Conservation (phyloP, 2,113 vertebrate species). For the Muscicapa adusta region DNA sequence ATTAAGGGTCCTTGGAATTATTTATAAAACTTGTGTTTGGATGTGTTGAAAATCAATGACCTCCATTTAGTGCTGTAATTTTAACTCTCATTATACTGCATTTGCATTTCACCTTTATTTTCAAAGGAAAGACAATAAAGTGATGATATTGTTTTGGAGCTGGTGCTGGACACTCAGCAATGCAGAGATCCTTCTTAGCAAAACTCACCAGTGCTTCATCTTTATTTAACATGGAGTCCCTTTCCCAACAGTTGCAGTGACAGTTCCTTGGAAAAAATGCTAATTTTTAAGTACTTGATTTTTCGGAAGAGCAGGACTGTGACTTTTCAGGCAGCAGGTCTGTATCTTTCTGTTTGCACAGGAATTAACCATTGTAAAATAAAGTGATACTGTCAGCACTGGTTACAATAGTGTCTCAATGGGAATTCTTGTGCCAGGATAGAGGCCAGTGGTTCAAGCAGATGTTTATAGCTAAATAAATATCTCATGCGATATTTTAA, state of each 20-base stretch:
- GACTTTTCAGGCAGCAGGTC: background rate
- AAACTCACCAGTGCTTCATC: background rate
- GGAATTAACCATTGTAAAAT: background rate
- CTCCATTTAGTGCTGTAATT: background rate
- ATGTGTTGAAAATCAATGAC: background rate
- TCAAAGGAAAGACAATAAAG: background rate
- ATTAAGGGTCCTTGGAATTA: background rate
- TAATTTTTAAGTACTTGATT: background rate
- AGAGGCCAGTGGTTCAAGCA: background rate
- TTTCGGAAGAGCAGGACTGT: background rate
- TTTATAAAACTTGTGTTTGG: background rate
- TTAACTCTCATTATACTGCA: background rate
- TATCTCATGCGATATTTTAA: background rate
- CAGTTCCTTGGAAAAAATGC: background rate
- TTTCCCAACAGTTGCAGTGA: background rate
- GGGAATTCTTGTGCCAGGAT: background rate
- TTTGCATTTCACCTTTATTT: background rate
- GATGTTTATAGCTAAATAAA: background rate
- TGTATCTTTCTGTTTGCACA: background rate
- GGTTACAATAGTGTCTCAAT: background rate
- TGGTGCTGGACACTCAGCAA: background rate
- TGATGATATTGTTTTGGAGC: background rate
- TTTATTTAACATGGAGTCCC: background rate
- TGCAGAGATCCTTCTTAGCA: background rate
- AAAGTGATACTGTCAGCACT: background rate